Conservation (phyloP, 2,888 invertebrate genomes). For the Gibbula magus region DNA sequence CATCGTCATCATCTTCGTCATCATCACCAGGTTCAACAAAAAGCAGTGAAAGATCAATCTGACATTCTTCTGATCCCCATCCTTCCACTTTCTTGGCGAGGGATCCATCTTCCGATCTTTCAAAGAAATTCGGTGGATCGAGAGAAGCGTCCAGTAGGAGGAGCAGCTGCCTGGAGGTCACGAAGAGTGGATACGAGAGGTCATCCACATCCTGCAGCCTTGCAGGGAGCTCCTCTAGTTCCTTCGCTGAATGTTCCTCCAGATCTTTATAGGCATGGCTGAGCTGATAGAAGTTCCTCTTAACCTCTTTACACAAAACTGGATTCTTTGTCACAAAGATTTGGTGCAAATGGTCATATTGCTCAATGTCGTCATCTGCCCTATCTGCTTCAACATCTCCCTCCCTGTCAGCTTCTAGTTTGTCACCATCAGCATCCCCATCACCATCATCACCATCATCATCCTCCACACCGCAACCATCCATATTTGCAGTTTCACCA, state of each 20-base stretch:
- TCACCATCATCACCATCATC: too few species aligned
- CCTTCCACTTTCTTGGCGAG: constrained; percentile 36
- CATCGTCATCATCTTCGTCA: constrained; percentile 43
- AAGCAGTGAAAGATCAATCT: constrained; percentile 51
- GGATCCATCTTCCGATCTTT: constrained; percentile 57
- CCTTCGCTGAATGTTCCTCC: neutral
- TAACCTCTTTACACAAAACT: constrained; percentile 63
- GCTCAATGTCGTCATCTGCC: too few species aligned
- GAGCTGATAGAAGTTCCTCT: constrained; percentile 42
- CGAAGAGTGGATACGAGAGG: constrained; percentile 58
- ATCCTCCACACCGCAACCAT: too few species aligned
- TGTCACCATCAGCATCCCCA: too few species aligned
- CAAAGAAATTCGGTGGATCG: constrained; percentile 58
- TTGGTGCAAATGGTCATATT: constrained; percentile 39
- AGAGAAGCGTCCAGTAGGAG: constrained; percentile 66
- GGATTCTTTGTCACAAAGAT: constrained; percentile 66
- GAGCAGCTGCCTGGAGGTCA: constrained; percentile 63
- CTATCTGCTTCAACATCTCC: too few species aligned
- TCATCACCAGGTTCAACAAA: constrained; percentile 31
- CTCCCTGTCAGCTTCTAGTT: too few species aligned
- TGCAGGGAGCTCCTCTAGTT: neutral
- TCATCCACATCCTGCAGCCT: constrained; percentile 33
- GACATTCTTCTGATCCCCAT: constrained; percentile 47
- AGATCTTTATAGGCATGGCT: constrained; percentile 20
- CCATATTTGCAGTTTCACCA: too few species aligned